Conservation (phyloP, 2,888 invertebrate genomes). For the Sminthurinus aureus region DNA sequence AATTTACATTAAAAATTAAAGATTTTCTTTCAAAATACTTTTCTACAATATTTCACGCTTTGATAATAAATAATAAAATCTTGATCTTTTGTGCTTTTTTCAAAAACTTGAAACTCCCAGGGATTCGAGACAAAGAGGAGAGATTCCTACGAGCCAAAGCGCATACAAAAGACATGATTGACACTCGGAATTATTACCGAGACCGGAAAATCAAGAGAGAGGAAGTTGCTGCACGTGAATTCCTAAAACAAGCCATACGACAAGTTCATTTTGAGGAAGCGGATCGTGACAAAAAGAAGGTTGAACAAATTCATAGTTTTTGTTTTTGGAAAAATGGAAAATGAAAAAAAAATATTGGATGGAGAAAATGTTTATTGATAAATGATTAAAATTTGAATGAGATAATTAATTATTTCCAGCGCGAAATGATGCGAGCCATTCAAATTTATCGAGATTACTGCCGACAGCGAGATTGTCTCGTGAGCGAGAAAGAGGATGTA, state of each 20-base stretch:
- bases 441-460: constrained; percentile 55
- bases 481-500: constrained; percentile 50
- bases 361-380: too few species aligned
- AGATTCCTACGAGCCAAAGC: neutral
- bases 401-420: too few species aligned
- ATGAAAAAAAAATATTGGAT: too few species aligned
- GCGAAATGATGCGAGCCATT: constrained; percentile 50
- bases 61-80: neutral
- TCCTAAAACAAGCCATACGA: constrained; percentile 45
- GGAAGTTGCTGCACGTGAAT: constrained; percentile 55
- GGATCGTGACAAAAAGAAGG: constrained; percentile 37
- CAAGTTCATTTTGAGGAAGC: constrained; percentile 37
- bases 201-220: constrained; percentile 54
- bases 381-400: too few species aligned
- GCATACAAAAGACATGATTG: constrained; percentile 49
- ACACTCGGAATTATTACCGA: constrained; percentile 53
- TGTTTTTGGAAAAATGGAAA: too few species aligned
- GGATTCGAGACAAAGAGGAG: neutral
- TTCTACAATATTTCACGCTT: neutral
- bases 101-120: neutral
- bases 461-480: constrained; percentile 50
- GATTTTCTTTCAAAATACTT: too few species aligned
- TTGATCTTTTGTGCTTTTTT: neutral
- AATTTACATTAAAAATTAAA: neutral
- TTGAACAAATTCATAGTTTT: neutral